These are phyloP conservation scores for Drosophila ercepeae DNA, from an alignment of 1,140 invertebrate genomes.

Conservation along the genomic window DNA sequence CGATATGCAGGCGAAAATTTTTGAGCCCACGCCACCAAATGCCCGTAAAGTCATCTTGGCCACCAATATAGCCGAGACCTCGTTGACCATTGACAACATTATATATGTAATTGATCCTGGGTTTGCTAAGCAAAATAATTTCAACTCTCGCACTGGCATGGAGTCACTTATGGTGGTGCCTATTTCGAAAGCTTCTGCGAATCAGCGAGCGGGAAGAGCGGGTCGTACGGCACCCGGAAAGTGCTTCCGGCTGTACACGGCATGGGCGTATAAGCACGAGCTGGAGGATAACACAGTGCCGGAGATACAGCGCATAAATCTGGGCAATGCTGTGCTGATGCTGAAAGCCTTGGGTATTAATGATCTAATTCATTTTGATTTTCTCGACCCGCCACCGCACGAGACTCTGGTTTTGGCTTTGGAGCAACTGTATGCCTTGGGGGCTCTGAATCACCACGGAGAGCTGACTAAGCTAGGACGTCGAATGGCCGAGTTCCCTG, in stretches of 20 bases:
- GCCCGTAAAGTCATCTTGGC: slow-evolving; percentile 98
- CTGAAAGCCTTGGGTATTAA: slow-evolving; percentile 99
- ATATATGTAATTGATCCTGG: slow-evolving; percentile 99
- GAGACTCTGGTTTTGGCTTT: slow-evolving; percentile 97
- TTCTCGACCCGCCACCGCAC: slow-evolving; percentile 98
- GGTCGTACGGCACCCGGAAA: slow-evolving; percentile 97
- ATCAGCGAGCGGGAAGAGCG: slow-evolving; percentile 96
- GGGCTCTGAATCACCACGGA: slow-evolving; percentile 98
- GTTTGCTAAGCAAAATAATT: slow-evolving; percentile 99
- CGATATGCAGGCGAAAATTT: slow-evolving; percentile 99
- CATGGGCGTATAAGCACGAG: slow-evolving; percentile 99
- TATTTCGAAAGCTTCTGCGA: slow-evolving; percentile 98
- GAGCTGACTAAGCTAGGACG: slow-evolving; percentile 98
- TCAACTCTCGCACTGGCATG: slow-evolving; percentile 99
- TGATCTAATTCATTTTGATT: slow-evolving; percentile 99
- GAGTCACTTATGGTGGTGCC: slow-evolving; percentile 99
- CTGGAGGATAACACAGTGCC: slow-evolving; percentile 99
- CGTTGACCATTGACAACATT: slow-evolving; percentile 99
- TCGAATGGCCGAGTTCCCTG: slow-evolving; percentile 99
- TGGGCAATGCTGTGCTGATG: slow-evolving; percentile 97
- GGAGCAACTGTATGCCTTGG: slow-evolving; percentile 98
- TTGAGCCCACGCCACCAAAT: slow-evolving; percentile 96
- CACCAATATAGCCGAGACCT: slow-evolving; percentile 99
- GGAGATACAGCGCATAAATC: slow-evolving; percentile 98
- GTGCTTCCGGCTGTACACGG: slow-evolving; percentile 98